Percentiles rank a stretch among this genome's conserved stretches.
Conservation (phyloP, 2,797 vertebrate species). For the Cirrhinus mrigala region DNA sequence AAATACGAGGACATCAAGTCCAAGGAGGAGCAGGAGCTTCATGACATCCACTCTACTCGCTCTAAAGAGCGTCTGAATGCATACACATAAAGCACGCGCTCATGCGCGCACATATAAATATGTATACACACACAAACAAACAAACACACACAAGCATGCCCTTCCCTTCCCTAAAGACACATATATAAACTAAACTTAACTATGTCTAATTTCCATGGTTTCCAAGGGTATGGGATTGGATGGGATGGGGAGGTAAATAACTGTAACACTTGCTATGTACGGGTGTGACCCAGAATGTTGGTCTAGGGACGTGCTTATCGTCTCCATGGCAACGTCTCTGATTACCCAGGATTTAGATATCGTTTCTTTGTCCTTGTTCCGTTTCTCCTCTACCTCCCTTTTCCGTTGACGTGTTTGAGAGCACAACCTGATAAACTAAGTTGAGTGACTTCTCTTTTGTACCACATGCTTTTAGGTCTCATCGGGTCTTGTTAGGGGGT, state of each 20-base stretch:
- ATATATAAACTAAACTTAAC: slow-evolving; percentile 56
- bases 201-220: slow-evolving; percentile 43
- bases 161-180: slow-evolving; percentile 55
- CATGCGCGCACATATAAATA: slow-evolving; percentile 35
- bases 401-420: slow-evolving; percentile 41
- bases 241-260: slow-evolving; percentile 72
- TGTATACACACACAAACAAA: slow-evolving; percentile 38
- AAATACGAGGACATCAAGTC: slow-evolving; percentile 93
- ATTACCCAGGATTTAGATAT: slow-evolving; percentile 49
- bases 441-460: slow-evolving; percentile 61
- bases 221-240: slow-evolving; percentile 67
- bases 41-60: slow-evolving; percentile 91
- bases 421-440: slow-evolving; percentile 62
- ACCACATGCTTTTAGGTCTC: slow-evolving; percentile 39
- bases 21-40: slow-evolving; percentile 91
- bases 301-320: slow-evolving; percentile 60
- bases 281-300: slow-evolving; percentile 69
- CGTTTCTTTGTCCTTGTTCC: neutral
- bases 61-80: slow-evolving; percentile 92
- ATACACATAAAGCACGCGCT: slow-evolving; percentile 84
- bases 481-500: slow-evolving; percentile 37
- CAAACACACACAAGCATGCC: slow-evolving; percentile 59
- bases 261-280: slow-evolving; percentile 59
- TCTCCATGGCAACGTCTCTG: slow-evolving; percentile 56
- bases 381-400: slow-evolving; percentile 31